Evolutionary conservation across 2,797 vertebrate species (phyloP).

Genomic region (Geotrypetes seraphini): DNA sequence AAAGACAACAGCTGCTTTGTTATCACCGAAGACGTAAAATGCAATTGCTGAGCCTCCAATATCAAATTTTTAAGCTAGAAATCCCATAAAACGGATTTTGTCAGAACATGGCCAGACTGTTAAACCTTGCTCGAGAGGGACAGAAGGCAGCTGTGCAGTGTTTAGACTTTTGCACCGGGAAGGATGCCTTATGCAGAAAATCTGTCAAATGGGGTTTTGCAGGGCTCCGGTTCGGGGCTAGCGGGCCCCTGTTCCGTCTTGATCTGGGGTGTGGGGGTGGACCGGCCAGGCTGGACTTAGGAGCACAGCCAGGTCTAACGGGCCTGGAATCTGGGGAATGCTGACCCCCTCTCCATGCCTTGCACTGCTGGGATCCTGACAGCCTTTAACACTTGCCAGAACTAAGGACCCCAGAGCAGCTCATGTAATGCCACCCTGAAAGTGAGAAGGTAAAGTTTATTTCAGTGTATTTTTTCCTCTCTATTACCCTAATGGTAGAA

Average conservation of each 20-base stretch:
- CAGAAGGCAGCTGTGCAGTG: constrained; percentile 64
- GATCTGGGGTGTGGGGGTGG: no score
- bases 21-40: constrained; percentile 5
- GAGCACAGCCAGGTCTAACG: constrained; percentile 31
- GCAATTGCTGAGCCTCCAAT: constrained; percentile 12
- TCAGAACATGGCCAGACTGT: constrained; percentile 64
- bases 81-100: constrained; percentile 65
- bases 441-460: constrained; percentile 91
- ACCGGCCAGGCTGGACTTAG: constrained; percentile 26
- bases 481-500: constrained; percentile 53
- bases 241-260: constrained; percentile 44
- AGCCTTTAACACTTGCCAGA: constrained; percentile 94
- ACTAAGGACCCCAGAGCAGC: constrained; percentile 59
- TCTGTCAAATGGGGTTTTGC: constrained; percentile 15
- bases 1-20: constrained; percentile 17
- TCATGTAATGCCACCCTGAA: constrained; percentile 90
- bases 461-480: constrained; percentile 75
- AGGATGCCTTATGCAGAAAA: constrained; percentile 21
- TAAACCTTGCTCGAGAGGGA: constrained; percentile 55
- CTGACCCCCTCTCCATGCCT: constrained; percentile 40
- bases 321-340: constrained; percentile 66
- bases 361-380: constrained; percentile 70
- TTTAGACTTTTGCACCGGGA: constrained; percentile 14
- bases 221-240: constrained; percentile 49
- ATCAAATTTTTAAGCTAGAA: constrained; percentile 59